Base-by-base conservation (phyloP, 1,140 invertebrate genomes). In the Trichoplusia ni region DNA sequence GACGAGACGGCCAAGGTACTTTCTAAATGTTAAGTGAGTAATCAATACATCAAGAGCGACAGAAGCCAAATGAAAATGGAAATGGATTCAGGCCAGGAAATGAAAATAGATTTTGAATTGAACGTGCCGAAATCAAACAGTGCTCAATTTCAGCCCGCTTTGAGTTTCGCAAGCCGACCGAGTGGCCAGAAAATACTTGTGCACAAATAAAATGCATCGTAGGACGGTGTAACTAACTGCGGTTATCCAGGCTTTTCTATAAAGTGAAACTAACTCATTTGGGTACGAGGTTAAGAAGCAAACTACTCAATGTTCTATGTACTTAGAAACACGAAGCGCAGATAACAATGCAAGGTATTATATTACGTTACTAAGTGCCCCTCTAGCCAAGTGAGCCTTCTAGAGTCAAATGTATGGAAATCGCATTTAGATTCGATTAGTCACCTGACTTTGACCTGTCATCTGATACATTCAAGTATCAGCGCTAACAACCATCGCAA, bases 81-180 rank as follows among this genome's bases (percentile, higher is more conserved):
- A 65, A 65, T 60, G 54, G 64, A 65, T 65, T 61, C 42, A 49
- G 44, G 42, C 33, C 31, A 42, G 64, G 64, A 65, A 65, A 65
- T 65, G 64, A 59, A 65, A 65, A 65, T 65, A 60, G 64, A 65
- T 51, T 65, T 59, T 65, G 51, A 58, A 64, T 54, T 64, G 62
- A 58, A 65, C 64, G 64, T 65, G 54, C 64, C 54, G 31, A 59
- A 65, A 59, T 65, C 64, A 65, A 65, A 65, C 54, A 65, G 33
- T 33, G 64, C 37, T 59, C 46, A 42, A 49, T 65, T 40, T 11
- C 33, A 59, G 53, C 18, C 40, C 9, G 53, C 23, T 42, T 37
- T 14, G 33, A 47, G 31, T 49, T 58, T 62, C 42, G 33, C n/a
- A 47, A 25, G 42, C 42, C 33, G 19, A 16, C 51, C 11, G 13